These are phyloP conservation scores for Pachycephus smyrnensis DNA, from an alignment of 2,888 invertebrate species.

Conservation along the genomic window DNA sequence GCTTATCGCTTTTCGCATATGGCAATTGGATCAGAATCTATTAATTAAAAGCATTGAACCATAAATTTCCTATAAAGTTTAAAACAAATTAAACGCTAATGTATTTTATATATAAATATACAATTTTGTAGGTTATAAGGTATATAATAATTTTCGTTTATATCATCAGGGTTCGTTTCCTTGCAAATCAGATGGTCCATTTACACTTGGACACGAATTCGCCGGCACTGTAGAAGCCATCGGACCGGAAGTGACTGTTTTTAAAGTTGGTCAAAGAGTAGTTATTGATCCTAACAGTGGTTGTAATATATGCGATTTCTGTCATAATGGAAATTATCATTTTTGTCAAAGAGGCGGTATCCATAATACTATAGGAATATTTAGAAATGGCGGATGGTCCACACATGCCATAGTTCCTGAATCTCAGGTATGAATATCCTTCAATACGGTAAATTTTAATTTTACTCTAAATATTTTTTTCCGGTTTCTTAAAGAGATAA, in stretches of 20 bases:
- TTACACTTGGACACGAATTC: constrained; percentile 78
- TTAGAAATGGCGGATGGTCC: constrained; percentile 78
- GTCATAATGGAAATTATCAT: constrained; percentile 75
- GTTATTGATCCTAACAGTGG: constrained; percentile 78
- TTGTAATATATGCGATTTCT: constrained; percentile 73
- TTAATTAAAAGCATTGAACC: neutral
- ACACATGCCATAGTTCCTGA: constrained; percentile 74
- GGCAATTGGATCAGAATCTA: too few species aligned
- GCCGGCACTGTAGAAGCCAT: constrained; percentile 72
- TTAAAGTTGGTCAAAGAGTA: constrained; percentile 76
- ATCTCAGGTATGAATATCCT: constrained; percentile 73
- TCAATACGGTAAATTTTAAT: neutral
- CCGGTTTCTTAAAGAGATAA: neutral
- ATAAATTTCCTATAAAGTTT: neutral
- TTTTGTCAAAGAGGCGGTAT: constrained; percentile 74
- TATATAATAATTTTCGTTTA: neutral
- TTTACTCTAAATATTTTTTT: neutral
- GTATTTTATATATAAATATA: neutral
- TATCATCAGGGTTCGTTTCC: neutral
- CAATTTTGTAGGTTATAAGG: neutral
- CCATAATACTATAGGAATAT: constrained; percentile 76
- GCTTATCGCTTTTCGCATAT: too few species aligned
- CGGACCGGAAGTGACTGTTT: constrained; percentile 70
- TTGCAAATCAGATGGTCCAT: constrained; percentile 42
- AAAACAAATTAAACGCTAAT: neutral